phyloP scores from a whole-genome alignment of 2,113 vertebrate species.

The Clinocottus analis region DNA sequence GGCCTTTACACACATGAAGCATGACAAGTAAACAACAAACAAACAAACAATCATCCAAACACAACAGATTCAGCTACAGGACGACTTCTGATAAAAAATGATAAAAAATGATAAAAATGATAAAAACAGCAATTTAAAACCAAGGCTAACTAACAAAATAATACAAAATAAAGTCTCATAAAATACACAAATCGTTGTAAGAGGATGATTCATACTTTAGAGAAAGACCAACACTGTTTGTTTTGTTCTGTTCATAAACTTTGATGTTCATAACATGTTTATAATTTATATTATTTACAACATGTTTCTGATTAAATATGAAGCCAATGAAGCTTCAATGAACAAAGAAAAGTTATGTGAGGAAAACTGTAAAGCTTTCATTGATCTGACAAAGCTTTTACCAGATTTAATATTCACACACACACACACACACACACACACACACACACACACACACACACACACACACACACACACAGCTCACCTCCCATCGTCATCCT shows the following conservation, averaged over 20 bases:
- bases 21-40: no score
- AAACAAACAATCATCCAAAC: no score
- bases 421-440: slow-evolving; percentile 10
- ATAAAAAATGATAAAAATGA: no score
- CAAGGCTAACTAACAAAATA: no score
- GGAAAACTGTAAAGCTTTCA: neutral
- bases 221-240: neutral
- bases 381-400: neutral
- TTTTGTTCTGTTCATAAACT: neutral
- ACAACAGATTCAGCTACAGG: no score
- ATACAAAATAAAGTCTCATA: no score
- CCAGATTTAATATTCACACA: neutral
- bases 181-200: no score
- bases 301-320: neutral
- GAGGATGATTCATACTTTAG: neutral
- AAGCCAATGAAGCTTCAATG: neutral
- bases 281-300: neutral
- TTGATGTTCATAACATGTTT: neutral
- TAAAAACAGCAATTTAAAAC: no score
- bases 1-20: neutral
- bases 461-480: slow-evolving; percentile 5
- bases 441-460: slow-evolving; percentile 5
- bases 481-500: slow-evolving; percentile 91
- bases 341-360: neutral
- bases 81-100: no score